Conservation (phyloP, 2,797 vertebrate species). For the Pseudomugil gertrudae region DNA sequence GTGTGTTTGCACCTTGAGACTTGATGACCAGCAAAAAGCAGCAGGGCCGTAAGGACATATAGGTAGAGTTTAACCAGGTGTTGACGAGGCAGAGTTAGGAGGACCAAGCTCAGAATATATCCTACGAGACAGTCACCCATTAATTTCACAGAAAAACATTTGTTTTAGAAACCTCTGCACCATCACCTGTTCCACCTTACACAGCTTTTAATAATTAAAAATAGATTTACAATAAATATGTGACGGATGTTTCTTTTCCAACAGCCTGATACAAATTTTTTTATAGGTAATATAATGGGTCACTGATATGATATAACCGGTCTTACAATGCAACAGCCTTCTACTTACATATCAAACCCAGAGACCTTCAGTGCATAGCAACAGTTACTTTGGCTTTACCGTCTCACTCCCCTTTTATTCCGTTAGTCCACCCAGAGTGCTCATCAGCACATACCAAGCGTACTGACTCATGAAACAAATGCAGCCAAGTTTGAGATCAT, state of each 20-base stretch:
- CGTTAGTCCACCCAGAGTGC: constrained; percentile 31
- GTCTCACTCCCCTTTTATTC: constrained; percentile 14
- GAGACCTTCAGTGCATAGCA: constrained; percentile 28
- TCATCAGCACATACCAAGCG: constrained; percentile 68
- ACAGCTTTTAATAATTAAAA: not conserved
- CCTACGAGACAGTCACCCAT: constrained; percentile 79
- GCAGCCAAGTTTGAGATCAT: constrained; percentile 51
- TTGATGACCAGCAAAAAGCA: constrained; percentile 97
- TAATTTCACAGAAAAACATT: not conserved
- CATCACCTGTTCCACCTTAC: not conserved
- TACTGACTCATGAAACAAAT: constrained; percentile 58
- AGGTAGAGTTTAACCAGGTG: constrained; percentile 97
- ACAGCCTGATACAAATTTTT: not conserved
- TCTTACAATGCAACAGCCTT: constrained; percentile 9
- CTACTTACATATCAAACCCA: constrained; percentile 6
- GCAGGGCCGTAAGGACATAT: constrained; percentile 93
- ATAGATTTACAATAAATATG: not conserved
- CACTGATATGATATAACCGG: constrained; percentile 25
- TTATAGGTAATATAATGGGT: not conserved
- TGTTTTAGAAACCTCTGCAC: not conserved
- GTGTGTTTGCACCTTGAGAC: constrained; percentile 88
- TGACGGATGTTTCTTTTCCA: constrained; percentile 34
- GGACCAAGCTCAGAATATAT: constrained; percentile 96
- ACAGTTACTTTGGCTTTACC: constrained; percentile 31
- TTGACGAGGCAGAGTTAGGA: constrained; percentile 95